Evolutionary conservation across 2,888 invertebrate species (phyloP).

Genomic region (Hofmannophila pseudospretella): DNA sequence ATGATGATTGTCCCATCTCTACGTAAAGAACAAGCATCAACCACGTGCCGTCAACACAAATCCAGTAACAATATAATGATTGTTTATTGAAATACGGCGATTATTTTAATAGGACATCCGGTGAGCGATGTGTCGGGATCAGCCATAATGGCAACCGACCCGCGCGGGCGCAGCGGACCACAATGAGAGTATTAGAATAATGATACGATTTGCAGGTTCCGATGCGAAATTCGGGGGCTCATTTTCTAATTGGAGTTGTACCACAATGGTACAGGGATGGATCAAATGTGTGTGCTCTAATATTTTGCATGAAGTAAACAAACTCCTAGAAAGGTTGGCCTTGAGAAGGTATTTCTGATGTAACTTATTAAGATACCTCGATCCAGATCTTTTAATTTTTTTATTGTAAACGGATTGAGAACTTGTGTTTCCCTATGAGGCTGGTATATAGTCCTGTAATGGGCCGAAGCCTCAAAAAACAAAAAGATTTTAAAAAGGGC

Average conservation of each 20-base stretch:
- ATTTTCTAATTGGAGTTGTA: slow-evolving; percentile 45
- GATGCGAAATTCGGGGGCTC: slow-evolving; percentile 16
- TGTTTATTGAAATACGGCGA: slow-evolving; percentile 67
- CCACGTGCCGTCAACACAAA: slow-evolving; percentile 29
- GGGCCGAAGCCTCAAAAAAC: too few species aligned
- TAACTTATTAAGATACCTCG: too few species aligned
- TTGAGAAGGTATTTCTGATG: too few species aligned
- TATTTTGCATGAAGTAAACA: too few species aligned
- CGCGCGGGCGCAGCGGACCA: slow-evolving; percentile 3
- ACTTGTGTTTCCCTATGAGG: too few species aligned
- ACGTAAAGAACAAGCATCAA: slow-evolving; percentile 49
- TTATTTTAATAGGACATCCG: slow-evolving; percentile 75
- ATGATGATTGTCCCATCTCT: too few species aligned
- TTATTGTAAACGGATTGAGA: too few species aligned
- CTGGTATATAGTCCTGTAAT: too few species aligned
- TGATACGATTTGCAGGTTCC: slow-evolving; percentile 39
- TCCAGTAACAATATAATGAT: slow-evolving; percentile 47
- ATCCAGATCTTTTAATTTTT: too few species aligned
- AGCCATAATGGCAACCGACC: slow-evolving; percentile 27
- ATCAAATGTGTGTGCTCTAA: not conserved
- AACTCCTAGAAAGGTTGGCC: too few species aligned
- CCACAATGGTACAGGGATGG: too few species aligned
- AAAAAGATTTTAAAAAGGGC: too few species aligned
- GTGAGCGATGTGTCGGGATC: slow-evolving; percentile 33
- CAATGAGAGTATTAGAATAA: slow-evolving; percentile 53